These are phyloP conservation scores for Zoanthus sociatus DNA, from an alignment of 92 coral and sea anemone species.

Conservation along the genomic window DNA sequence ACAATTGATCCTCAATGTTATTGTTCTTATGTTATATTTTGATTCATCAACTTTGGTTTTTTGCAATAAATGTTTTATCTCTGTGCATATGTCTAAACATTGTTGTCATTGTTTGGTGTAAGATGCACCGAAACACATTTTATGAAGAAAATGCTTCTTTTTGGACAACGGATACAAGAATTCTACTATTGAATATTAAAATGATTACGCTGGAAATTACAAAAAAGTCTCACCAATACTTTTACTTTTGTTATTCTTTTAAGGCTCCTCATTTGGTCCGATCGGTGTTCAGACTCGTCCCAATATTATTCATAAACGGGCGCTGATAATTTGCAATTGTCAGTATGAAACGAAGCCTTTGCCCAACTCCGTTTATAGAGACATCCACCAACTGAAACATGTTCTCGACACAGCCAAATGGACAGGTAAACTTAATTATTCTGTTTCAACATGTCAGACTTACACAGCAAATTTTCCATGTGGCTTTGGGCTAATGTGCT, in stretches of 20 bases:
- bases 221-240: too few species aligned
- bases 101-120: too few species aligned
- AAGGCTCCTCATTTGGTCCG: neutral
- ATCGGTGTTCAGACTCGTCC: neutral
- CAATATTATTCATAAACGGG: neutral
- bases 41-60: too few species aligned
- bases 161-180: too few species aligned
- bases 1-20: too few species aligned
- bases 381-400: neutral
- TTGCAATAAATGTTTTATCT: too few species aligned
- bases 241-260: neutral
- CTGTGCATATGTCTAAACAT: too few species aligned
- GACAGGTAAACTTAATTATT: neutral
- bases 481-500: neutral
- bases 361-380: neutral
- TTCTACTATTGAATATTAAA: too few species aligned
- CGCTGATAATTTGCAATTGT: neutral
- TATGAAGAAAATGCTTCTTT: too few species aligned
- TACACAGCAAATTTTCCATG: neutral
- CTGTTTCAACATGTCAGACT: neutral
- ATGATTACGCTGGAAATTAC: too few species aligned
- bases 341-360: neutral
- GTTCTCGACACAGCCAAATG: neutral
- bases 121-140: too few species aligned
- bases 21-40: too few species aligned